Percentiles rank a stretch among this genome's conserved stretches.
Evolutionary conservation across 2,113 vertebrate species (phyloP).

Genomic region (Pseudorhombus dupliciocellatus): DNA sequence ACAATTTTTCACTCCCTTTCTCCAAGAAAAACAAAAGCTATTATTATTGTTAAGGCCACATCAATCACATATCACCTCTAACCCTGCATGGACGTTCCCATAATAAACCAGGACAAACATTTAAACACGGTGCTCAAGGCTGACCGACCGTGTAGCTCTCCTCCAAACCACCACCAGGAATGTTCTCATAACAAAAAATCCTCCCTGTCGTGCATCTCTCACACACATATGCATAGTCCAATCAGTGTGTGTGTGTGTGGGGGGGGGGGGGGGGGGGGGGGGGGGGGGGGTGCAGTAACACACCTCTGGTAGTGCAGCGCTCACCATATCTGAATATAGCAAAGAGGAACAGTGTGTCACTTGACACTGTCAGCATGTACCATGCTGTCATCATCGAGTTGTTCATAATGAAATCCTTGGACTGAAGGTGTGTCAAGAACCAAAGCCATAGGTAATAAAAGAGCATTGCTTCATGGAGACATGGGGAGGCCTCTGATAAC

Average conservation of each 20-base stretch:
- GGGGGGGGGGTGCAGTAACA: background rate
- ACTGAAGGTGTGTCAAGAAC: constrained; percentile 23
- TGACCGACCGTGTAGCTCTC: background rate
- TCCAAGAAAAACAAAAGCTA: constrained; percentile 13
- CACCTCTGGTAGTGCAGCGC: constrained; percentile 38
- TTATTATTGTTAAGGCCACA: background rate
- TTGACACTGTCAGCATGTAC: constrained; percentile 50
- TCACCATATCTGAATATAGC: constrained; percentile 64
- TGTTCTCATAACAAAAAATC: constrained; percentile 39
- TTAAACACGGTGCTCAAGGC: constrained; percentile 1
- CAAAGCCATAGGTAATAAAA: constrained; percentile 28
- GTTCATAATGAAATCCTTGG: constrained; percentile 8
- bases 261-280: too few species aligned
- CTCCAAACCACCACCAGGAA: background rate
- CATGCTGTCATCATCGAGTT: constrained; percentile 12
- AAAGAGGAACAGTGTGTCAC: constrained; percentile 53
- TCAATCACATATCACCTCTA: constrained; percentile 21
- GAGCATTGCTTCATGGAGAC: constrained; percentile 9
- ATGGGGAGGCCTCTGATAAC: constrained; percentile 9
- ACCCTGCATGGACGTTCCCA: constrained; percentile 28
- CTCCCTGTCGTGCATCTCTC: constrained; percentile 2
- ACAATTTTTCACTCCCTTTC: constrained; percentile 9
- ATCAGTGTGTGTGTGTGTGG: too few species aligned
- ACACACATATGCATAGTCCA: background rate
- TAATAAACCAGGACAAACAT: constrained; percentile 28